Conservation (phyloP, 2,797 vertebrate species). For the Notolabrus celidotus region DNA sequence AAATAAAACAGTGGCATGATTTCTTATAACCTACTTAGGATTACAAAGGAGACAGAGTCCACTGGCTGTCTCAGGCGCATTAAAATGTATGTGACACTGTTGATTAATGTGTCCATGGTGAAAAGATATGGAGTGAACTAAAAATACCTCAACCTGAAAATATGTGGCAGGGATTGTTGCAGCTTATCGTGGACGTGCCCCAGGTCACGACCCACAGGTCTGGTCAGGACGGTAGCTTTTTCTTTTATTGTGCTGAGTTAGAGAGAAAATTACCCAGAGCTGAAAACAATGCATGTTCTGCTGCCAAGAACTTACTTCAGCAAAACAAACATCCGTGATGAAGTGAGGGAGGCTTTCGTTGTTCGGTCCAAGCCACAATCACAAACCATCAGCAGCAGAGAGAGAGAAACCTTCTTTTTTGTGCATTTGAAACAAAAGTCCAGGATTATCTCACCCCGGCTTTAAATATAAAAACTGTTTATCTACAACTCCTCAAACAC, state of each 20-base stretch:
- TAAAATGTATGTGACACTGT: too few species aligned
- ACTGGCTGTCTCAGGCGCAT: too few species aligned
- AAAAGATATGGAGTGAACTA: background rate
- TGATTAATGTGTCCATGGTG: too few species aligned
- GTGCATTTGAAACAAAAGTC: background rate
- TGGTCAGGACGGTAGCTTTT: slow-evolving; percentile 55
- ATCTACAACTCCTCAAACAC: too few species aligned
- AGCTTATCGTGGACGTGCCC: background rate
- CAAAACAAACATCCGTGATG: slow-evolving; percentile 67
- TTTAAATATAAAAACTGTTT: slow-evolving; percentile 27
- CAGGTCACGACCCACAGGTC: slow-evolving; percentile 2
- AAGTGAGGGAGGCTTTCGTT: slow-evolving; percentile 40
- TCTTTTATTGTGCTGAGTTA: slow-evolving; percentile 49
- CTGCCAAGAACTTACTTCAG: slow-evolving; percentile 61
- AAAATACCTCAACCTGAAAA: background rate
- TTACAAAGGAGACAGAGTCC: too few species aligned
- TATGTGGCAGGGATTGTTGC: slow-evolving; percentile 19
- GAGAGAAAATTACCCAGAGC: slow-evolving; percentile 42
- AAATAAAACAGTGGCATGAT: too few species aligned
- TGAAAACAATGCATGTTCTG: slow-evolving; percentile 60
- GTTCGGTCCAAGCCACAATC: slow-evolving; percentile 65
- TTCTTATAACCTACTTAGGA: too few species aligned
- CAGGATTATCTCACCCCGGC: slow-evolving; percentile 27
- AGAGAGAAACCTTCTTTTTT: slow-evolving; percentile 9
- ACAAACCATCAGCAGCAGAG: slow-evolving; percentile 38